phyloP scores from a whole-genome alignment of 2,888 invertebrate genomes.

The Andrena praecox region DNA sequence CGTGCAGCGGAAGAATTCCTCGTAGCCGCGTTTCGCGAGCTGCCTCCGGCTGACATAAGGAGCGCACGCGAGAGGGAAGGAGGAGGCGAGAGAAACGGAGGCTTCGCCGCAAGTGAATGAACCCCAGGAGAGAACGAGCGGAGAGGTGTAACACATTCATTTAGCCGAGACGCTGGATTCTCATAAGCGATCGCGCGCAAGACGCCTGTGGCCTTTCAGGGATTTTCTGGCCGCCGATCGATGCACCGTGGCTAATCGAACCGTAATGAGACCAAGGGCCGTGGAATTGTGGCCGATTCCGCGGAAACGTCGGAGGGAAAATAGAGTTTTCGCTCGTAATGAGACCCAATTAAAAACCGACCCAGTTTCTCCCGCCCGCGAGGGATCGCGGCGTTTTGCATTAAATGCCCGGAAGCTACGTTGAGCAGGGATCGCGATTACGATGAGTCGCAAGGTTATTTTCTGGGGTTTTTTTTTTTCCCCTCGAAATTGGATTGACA shows the following conservation, averaged over 20 bases:
- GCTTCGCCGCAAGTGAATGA: constrained; percentile 67
- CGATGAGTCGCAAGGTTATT: background rate
- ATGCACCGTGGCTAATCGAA: background rate
- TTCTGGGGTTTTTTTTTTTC: background rate
- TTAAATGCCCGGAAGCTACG: constrained; percentile 4
- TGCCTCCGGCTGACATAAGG: constrained; percentile 56
- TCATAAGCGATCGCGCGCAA: constrained; percentile 38
- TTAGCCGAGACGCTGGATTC: constrained; percentile 66
- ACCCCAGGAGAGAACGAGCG: constrained; percentile 62
- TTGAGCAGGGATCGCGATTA: background rate
- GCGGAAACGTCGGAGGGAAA: background rate
- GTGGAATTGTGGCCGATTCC: background rate
- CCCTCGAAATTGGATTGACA: background rate
- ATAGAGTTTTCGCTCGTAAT: background rate
- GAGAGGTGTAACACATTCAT: constrained; percentile 72
- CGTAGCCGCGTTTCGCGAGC: constrained; percentile 59
- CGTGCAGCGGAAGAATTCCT: constrained; percentile 61
- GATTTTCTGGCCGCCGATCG: background rate
- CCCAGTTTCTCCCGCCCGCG: background rate
- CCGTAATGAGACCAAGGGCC: background rate
- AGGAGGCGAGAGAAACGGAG: constrained; percentile 24
- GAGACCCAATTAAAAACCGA: background rate
- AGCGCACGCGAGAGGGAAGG: constrained; percentile 42
- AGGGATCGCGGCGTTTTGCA: background rate
- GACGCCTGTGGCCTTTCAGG: no score